Conservation (phyloP, 1,140 invertebrate genomes). For the Melitaea cinxia region DNA sequence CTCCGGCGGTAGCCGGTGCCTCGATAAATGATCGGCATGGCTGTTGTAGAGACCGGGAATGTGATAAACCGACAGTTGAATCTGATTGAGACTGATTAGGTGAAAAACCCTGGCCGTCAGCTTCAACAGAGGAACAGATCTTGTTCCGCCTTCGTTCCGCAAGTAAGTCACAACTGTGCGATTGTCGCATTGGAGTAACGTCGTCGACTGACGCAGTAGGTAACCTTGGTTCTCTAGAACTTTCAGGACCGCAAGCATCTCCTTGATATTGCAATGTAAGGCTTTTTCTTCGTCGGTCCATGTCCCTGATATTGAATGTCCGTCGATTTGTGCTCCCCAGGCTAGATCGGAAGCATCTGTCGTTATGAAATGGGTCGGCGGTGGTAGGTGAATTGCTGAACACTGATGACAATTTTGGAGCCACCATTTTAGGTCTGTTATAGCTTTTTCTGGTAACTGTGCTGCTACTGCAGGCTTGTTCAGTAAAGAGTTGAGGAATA, state of each 20-base stretch:
- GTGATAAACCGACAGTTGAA: conserved; percentile 44
- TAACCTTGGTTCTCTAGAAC: conserved; percentile 35
- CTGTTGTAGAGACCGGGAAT: conserved; percentile 49
- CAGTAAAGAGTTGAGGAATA: conserved; percentile 6
- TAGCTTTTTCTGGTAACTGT: neutral
- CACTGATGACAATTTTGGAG: conserved; percentile 1
- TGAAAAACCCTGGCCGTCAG: conserved; percentile 46
- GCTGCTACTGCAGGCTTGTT: neutral
- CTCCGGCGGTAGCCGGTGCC: conserved; percentile 16
- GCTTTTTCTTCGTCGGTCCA: conserved; percentile 31
- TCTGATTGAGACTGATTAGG: conserved; percentile 42
- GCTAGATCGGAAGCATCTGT: conserved; percentile 34
- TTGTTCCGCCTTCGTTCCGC: conserved; percentile 57
- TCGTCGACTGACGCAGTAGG: conserved; percentile 11
- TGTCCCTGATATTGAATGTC: conserved; percentile 7
- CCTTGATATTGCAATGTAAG: conserved; percentile 55
- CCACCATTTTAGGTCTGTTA: conserved; percentile 30
- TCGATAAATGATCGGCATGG: conserved; percentile 36
- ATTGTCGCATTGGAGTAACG: conserved; percentile 60
- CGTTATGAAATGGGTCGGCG: conserved; percentile 22
- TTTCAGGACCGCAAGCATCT: conserved; percentile 46
- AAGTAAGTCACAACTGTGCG: conserved; percentile 52
- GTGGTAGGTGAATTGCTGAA: conserved; percentile 22
- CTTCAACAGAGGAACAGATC: conserved; percentile 44
- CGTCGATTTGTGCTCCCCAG: conserved; percentile 35